phyloP scores from a whole-genome alignment of 2,113 vertebrate species.

The Elaphurus davidianus region DNA sequence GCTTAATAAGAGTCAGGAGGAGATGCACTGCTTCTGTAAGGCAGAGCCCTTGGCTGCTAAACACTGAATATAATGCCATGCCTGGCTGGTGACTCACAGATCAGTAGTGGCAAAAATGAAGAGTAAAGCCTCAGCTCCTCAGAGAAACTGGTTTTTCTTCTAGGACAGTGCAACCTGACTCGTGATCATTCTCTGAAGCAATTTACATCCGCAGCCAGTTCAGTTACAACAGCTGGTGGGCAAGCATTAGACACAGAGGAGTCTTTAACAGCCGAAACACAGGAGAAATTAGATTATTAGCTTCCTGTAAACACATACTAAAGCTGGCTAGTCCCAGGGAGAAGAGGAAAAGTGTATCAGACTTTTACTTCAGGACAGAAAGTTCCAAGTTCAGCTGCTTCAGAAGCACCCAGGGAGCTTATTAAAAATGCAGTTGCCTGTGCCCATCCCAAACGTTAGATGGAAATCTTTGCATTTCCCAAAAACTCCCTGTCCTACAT shows the following conservation, averaged over 20 bases:
- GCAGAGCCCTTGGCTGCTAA: neutral
- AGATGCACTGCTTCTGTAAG: neutral
- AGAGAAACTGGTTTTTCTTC: slow-evolving; percentile 17
- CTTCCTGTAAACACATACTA: slow-evolving; percentile 20
- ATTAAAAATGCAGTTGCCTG: neutral
- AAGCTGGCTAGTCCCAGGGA: neutral
- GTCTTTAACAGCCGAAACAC: neutral
- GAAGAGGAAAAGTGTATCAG: neutral
- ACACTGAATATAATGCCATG: neutral
- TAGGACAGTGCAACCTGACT: neutral
- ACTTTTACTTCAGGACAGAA: neutral
- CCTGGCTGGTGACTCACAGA: neutral
- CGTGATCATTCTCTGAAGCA: neutral
- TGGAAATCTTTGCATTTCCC: neutral
- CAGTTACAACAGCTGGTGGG: neutral
- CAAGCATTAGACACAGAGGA: slow-evolving; percentile 5
- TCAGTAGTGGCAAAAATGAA: neutral
- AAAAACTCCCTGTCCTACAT: neutral
- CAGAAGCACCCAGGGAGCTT: neutral
- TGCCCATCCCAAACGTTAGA: neutral
- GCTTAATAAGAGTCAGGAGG: neutral
- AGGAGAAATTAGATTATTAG: neutral
- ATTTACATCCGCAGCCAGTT: neutral
- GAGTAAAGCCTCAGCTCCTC: neutral
- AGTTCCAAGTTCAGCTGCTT: neutral